These are phyloP conservation scores for Tenthredo livida DNA, from an alignment of 2,888 invertebrate genomes.

Conservation along the genomic window DNA sequence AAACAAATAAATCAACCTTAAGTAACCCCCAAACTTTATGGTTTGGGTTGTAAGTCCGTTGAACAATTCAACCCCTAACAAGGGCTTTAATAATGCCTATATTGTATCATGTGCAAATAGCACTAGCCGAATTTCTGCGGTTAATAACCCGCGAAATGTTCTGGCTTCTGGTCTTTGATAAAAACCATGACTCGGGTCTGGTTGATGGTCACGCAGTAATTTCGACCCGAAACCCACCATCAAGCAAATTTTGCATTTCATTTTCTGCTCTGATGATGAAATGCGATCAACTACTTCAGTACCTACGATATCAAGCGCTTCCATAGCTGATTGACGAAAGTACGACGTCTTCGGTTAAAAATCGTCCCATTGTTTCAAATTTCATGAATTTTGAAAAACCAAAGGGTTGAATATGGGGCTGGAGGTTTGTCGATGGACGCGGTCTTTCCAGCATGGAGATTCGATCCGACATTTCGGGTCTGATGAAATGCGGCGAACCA, in stretches of 20 bases:
- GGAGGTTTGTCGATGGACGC: no score
- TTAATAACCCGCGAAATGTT: conserved; percentile 8
- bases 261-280: no score
- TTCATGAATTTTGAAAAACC: background rate
- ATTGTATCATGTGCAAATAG: background rate
- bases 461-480: background rate
- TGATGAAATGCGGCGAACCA: conserved; percentile 18
- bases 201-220: background rate
- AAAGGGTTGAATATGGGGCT: background rate
- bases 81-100: background rate
- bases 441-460: background rate
- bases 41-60: background rate
- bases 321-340: no score
- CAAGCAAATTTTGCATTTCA: background rate
- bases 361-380: no score
- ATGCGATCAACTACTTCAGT: no score
- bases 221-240: background rate
- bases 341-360: no score
- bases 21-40: background rate
- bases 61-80: conserved; percentile 7
- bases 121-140: conserved; percentile 9
- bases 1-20: background rate
- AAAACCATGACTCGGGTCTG: background rate
- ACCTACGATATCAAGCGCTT: no score
- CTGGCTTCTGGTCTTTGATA: background rate